Base-by-base conservation (phyloP, 1,140 invertebrate species). In the Phenacoccus solenopsis region DNA sequence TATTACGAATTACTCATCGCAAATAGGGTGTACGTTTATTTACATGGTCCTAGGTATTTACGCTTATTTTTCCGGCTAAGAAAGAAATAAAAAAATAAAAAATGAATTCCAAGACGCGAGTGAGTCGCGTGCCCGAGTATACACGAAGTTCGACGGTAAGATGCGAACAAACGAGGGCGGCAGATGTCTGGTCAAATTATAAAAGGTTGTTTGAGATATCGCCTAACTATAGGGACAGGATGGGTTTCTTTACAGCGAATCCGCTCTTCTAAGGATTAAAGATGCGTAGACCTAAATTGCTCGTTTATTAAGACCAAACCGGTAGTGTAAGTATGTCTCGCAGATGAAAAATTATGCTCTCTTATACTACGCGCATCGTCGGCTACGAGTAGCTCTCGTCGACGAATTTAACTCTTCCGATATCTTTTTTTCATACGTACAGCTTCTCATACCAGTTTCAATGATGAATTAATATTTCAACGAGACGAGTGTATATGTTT, bases 101-200 rank as follows among this genome's bases (percentile, higher is more conserved):
- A 64, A 64, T 64, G 13, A 64, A 64, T 24, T 64, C 59, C 12
- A 9, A 64, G 59, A 24, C 21, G 59, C 59, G 59, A 64, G 25
- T 64, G 25, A 64, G 59, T 64, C 59, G 59, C 59, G 59, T 64
- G 59, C 59, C 59, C 59, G 59, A 64, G 12, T 25, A 9, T 20
- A 3, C 2, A 24, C 59, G 59, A 64, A 64, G 59, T 64, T 3
- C 2, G 5, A 9, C 59, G 59, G 25, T 10, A 64, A 64, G 21
- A 25, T 27, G 25, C 25, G 59, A 64, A 64, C 21, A 3, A 16
- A 64, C 59, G 25, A 64, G 59, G 59, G 59, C 25, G 59, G 59
- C 59, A 64, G 59, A 64, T 64, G 59, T 64, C 59, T 64, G 59
- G 59, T 64, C 59, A 64, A 64, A 64, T 64, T 64, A 64, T 64